Base-by-base conservation (phyloP, 2,113 vertebrate species). In the Octodon degus region DNA sequence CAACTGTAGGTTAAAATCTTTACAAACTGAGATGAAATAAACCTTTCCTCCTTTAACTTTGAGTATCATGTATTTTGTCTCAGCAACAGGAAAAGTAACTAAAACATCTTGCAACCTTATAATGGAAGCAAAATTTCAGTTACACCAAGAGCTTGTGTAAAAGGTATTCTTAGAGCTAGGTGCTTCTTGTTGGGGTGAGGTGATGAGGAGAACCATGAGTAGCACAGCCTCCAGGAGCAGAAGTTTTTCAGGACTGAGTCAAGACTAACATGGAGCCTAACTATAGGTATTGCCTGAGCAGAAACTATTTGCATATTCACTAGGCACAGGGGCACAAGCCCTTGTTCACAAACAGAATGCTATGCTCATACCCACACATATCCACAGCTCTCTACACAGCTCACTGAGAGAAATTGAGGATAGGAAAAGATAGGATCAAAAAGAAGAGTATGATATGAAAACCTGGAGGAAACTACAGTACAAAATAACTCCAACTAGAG, bases 51-150 rank as follows among this genome's bases (percentile, higher is more conserved):
- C 67, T n/a, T 70, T 70, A 70, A 70, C 34, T 70, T 70, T n/a
- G 32, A 2, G 16, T n/a, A 8, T n/a, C 7, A 2, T 3, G 67
- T 70, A 34, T 70, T 70, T 70, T 70, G 67, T 70, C 32, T n/a
- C 34, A 70, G 67, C 34, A n/a, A 70, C 67, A n/a, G n/a, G 32
- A 19, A 70, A 37, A 72, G n/a, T 37, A 37, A 37, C 16, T 37
- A 40, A 40, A 9, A 40, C 37, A 58, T 14, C 24, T 83, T 93
- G 60, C 60, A 77, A 62, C 20, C 13, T 13, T 37, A 32, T 22
- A 92, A 84, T 83, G n/a, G 58, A 67, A 84, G 86, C 34, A 53
- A 96, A 88, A 43, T 62, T 80, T 70, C 7, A 72, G 65, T 40
- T 47, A 62, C 34, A 83, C 68, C 11, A n/a, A 67, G 25, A 53